Base-by-base conservation (phyloP, 2,113 vertebrate species). In the Gadus chalcogrammus region DNA sequence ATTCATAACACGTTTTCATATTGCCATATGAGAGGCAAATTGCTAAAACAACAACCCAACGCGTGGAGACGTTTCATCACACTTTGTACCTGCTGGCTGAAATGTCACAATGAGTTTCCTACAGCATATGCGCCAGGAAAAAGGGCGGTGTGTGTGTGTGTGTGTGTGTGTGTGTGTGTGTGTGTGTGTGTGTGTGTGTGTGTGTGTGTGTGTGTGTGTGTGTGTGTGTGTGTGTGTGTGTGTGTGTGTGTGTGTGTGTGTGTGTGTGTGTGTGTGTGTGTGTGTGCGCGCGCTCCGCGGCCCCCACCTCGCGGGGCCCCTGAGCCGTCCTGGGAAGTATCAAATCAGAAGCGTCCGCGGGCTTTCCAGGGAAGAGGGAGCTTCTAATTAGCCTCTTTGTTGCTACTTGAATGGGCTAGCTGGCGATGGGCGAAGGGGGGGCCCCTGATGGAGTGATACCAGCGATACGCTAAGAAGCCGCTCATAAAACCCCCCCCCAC, bases 321-420 rank as follows among this genome's bases (percentile, higher is more conserved):
- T 76, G 48, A 80, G 89, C 88, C 88, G 88, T 89, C 89, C 87
- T 89, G 87, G 91, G 89, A 91, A 92, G 90, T 91, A 91, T 90
- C 91, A 89, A 89, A 82, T 69, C 87, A 22, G 12, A 84, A 70
- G 83, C 83, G 80, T 89, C 81, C 70, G 75, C 80, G 12, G 69
- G 82, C 86, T 91, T 48, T 88, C 89, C 77, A 86, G 85, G 61
- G 61, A 58, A 64, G 70, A 85, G 71, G 85, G 86, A 87, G 90
- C 84, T 86, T 88, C 89, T 94, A 89, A 88, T 92, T 92, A 92
- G 88, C 89, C 89, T 88, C 88, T 94, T 92, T 85, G 88, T 92
- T 91, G 90, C 81, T 69, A 83, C 87, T 86, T 88, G 89, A 89
- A 84, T 68, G 70, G 82, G 69, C 82, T 60, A 74, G 55, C 88